phyloP scores from a whole-genome alignment of 2,113 vertebrate species.

The Aptenodytes patagonicus region DNA sequence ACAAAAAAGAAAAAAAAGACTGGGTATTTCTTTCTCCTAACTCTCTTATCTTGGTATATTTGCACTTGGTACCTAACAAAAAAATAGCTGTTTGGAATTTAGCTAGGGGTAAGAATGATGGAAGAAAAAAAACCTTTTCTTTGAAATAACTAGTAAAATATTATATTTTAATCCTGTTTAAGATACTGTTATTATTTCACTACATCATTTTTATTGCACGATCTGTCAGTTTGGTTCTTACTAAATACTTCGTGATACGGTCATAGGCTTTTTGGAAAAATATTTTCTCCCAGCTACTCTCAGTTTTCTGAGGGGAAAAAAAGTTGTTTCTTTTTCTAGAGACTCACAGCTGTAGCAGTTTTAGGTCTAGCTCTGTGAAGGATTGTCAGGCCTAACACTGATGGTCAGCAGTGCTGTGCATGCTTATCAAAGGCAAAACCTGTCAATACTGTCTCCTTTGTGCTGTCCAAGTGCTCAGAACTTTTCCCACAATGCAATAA shows the following conservation, averaged over 20 bases:
- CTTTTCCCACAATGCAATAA: background rate
- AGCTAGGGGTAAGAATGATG: background rate
- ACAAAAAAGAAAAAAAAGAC: background rate
- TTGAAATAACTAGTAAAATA: slow-evolving; percentile 43
- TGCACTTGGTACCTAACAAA: background rate
- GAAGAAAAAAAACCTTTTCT: slow-evolving; percentile 20
- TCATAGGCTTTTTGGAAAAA: background rate
- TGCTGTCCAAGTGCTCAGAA: background rate
- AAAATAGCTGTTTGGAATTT: background rate
- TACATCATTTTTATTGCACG: background rate
- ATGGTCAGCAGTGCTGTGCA: background rate
- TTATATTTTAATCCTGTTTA: slow-evolving; percentile 44
- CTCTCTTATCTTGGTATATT: background rate
- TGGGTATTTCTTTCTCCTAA: background rate
- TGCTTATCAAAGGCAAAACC: background rate
- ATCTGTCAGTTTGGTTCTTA: background rate
- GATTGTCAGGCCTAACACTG: background rate
- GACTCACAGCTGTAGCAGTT: background rate
- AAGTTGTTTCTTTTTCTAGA: background rate
- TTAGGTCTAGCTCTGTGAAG: background rate
- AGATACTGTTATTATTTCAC: slow-evolving; percentile 38
- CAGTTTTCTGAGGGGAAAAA: background rate
- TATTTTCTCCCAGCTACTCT: background rate
- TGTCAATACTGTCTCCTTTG: background rate
- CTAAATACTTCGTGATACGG: accelerated